phyloP scores from a whole-genome alignment of 2,888 invertebrate genomes.

The Drosophila neonasuta region DNA sequence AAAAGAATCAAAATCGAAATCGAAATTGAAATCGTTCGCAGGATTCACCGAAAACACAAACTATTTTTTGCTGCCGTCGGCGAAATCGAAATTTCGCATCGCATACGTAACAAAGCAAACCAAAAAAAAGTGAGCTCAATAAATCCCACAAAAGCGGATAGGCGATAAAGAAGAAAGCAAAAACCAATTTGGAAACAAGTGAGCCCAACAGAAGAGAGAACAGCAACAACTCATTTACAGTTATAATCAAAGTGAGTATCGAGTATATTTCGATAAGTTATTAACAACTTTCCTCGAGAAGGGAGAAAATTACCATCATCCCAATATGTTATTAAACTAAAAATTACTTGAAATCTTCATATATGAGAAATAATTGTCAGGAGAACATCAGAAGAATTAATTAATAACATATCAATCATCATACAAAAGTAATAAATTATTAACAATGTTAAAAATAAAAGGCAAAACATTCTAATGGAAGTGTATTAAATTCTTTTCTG shows the following conservation, averaged over 20 bases:
- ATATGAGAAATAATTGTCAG: too few species aligned
- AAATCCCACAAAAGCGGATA: slow-evolving; percentile 23
- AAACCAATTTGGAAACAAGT: background rate
- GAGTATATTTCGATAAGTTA: background rate
- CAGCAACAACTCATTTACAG: background rate
- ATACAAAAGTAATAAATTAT: too few species aligned
- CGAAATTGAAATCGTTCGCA: background rate
- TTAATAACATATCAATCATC: too few species aligned
- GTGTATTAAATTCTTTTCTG: too few species aligned
- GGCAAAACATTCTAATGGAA: too few species aligned
- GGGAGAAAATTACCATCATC: too few species aligned
- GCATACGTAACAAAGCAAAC: background rate
- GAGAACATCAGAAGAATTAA: too few species aligned
- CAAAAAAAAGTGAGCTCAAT: slow-evolving; percentile 15
- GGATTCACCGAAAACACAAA: slow-evolving; percentile 4
- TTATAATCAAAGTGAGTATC: slow-evolving; percentile 23
- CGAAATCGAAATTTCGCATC: slow-evolving; percentile 4
- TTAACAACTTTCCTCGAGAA: background rate
- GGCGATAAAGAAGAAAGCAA: slow-evolving; percentile 10
- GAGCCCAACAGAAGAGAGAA: background rate
- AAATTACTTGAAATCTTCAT: too few species aligned
- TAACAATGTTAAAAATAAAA: too few species aligned
- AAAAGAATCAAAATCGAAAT: background rate
- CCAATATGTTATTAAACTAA: too few species aligned
- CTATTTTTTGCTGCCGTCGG: slow-evolving; percentile 31